phyloP scores from a whole-genome alignment of 2,797 vertebrate genomes.

The Sternarchorhynchus goeldii region DNA sequence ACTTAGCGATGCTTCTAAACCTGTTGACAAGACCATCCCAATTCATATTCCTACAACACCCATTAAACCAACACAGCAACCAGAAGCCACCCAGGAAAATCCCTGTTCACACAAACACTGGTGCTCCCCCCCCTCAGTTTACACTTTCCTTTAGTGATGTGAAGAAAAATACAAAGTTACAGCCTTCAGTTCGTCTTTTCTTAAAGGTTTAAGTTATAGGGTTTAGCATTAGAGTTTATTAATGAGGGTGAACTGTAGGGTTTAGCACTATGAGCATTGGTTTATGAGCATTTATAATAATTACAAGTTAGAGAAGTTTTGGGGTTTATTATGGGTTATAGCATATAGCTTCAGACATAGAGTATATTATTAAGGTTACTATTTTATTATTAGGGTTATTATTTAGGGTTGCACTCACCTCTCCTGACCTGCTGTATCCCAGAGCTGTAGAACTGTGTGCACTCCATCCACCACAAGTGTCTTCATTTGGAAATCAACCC shows the following conservation, averaged over 20 bases:
- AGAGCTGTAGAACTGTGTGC: conserved; percentile 85
- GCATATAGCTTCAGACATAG: not conserved
- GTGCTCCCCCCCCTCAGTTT: not conserved
- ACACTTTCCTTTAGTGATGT: not conserved
- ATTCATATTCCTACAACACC: conserved; percentile 8
- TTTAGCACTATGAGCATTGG: no score
- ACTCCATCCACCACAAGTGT: conserved; percentile 92
- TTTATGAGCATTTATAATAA: not conserved
- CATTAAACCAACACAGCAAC: conserved; percentile 13
- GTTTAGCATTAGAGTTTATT: not conserved
- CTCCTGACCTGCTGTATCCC: conserved; percentile 96
- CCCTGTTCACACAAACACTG: not conserved
- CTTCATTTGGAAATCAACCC: conserved; percentile 98
- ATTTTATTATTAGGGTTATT: no score
- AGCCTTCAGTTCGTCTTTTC: not conserved
- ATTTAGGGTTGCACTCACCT: conserved; percentile 71
- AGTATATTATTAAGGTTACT: not conserved
- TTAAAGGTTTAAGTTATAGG: not conserved
- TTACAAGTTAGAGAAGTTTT: not conserved
- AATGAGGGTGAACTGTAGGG: not conserved
- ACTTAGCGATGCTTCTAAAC: conserved; percentile 97
- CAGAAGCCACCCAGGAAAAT: conserved; percentile 5
- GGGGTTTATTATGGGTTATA: not conserved
- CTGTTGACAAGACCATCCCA: conserved; percentile 63
- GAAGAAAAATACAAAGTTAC: not conserved